Evolutionary conservation across 2,113 vertebrate species (phyloP).

Genomic region (Poecile atricapillus): DNA sequence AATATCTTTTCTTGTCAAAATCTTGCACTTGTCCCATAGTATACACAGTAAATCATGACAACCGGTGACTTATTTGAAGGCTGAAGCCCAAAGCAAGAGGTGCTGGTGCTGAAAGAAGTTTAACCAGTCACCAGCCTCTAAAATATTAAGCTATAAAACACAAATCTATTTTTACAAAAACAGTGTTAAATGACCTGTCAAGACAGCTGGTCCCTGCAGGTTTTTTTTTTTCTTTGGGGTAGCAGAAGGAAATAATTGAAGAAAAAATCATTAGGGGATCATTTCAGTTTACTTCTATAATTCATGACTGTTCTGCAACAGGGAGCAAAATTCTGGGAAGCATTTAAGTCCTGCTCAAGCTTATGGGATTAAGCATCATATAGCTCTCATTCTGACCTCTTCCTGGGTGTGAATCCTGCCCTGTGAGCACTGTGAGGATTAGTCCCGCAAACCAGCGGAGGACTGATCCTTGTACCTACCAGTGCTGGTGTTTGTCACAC

Average conservation of each 20-base stretch:
- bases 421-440: neutral
- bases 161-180: slow-evolving; percentile 21
- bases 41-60: slow-evolving; percentile 52
- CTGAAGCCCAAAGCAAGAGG: slow-evolving; percentile 43
- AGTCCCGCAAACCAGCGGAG: neutral
- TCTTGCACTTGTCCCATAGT: slow-evolving; percentile 32
- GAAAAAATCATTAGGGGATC: neutral
- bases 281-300: neutral
- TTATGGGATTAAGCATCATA: neutral
- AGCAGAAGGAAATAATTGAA: neutral
- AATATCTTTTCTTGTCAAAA: slow-evolving; percentile 65
- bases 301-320: neutral
- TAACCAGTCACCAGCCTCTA: slow-evolving; percentile 31
- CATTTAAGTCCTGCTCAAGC: neutral
- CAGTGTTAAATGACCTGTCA: slow-evolving; percentile 30
- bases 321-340: neutral
- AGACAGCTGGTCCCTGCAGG: neutral
- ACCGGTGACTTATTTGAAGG: slow-evolving; percentile 29
- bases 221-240: neutral
- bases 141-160: slow-evolving; percentile 53
- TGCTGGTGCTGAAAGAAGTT: slow-evolving; percentile 20
- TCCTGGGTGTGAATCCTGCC: neutral
- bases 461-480: neutral
- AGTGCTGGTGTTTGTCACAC: fast-evolving
- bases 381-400: neutral